Base-by-base conservation (phyloP, 2,113 vertebrate genomes). In the Cryptomyrus ogoouensis region DNA sequence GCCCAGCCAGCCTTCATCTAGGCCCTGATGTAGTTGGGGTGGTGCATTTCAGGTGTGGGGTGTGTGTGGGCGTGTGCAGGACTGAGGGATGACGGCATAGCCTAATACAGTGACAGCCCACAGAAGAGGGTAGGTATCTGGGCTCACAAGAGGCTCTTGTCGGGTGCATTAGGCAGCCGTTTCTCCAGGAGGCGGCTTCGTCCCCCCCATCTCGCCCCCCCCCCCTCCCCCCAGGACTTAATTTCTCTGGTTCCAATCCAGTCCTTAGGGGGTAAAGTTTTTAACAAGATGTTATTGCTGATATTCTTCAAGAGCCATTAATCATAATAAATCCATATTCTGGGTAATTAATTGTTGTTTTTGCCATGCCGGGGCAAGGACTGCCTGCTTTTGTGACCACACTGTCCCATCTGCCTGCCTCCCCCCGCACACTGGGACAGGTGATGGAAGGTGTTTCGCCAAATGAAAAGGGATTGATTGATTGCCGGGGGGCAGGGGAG, bases 121-220 rank as follows among this genome's bases (percentile, higher is more conserved):
- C 58, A 91, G 62, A 77, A 84, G 83, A 89, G 49, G 47, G 53
- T 91, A 85, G 90, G 89, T 91, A 91, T 87, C 42, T 83, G 84
- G 47, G 1, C 89, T 52, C 44, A 12, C 50, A 42, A 3, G 46
- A 42, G 87, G 88, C 53, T 42, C 66, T 92, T 70, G 90, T 91
- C 90, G n/a, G 15, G 35, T 35, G 46, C 86, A 91, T 92, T 89
- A 88, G 93, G 92, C 90, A 93, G 84, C 31, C 83, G 1, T 91
- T 91, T 85, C 56, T n/a, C 46, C 50, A 19, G 84, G 50, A 70
- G 31, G 70, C 17, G 87, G 87, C 89, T 91, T 52, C 42, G 42
- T 91, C 74, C 88, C 74, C 83, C 88, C 66, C 2, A 2, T 47
- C 56, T 15, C n/a, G n/a, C n/a, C 52, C 17, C 44, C 56, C 46